Conservation (phyloP, 2,113 vertebrate species). For the Merops nubicus region DNA sequence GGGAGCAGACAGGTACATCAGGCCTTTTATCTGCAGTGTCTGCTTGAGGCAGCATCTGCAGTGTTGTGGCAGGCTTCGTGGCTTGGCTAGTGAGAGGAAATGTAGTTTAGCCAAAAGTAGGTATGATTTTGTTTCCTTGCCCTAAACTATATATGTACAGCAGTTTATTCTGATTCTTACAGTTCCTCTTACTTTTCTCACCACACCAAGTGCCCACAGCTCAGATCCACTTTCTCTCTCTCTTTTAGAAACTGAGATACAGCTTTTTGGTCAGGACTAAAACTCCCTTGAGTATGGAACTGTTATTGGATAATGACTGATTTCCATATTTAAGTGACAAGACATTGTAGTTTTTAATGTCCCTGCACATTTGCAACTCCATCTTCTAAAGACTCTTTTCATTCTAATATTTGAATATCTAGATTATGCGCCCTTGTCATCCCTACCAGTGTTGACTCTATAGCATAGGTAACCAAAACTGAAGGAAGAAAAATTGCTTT, state of each 20-base stretch:
- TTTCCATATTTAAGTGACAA: not conserved
- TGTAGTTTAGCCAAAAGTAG: not conserved
- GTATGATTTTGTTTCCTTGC: not conserved
- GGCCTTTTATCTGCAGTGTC: not conserved
- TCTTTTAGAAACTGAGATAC: not conserved
- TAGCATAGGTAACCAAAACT: not conserved
- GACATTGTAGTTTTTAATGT: not conserved
- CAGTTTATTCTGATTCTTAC: not conserved
- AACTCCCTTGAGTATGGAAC: not conserved
- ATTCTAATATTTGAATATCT: not conserved
- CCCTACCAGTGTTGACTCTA: not conserved
- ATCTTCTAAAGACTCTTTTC: not conserved
- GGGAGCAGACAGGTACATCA: not conserved
- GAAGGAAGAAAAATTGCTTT: not conserved
- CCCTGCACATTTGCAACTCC: not conserved
- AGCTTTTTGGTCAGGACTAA: not conserved
- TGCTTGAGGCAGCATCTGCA: not conserved
- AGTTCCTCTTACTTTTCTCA: not conserved
- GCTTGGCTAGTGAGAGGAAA: not conserved
- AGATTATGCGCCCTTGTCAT: not conserved
- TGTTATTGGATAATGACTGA: not conserved
- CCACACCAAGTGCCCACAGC: rapidly evolving
- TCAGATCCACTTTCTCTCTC: not conserved
- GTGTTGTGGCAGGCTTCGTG: not conserved
- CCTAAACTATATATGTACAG: not conserved